phyloP scores from a whole-genome alignment of 2,113 vertebrate species.

The Amia ocellicauda region DNA sequence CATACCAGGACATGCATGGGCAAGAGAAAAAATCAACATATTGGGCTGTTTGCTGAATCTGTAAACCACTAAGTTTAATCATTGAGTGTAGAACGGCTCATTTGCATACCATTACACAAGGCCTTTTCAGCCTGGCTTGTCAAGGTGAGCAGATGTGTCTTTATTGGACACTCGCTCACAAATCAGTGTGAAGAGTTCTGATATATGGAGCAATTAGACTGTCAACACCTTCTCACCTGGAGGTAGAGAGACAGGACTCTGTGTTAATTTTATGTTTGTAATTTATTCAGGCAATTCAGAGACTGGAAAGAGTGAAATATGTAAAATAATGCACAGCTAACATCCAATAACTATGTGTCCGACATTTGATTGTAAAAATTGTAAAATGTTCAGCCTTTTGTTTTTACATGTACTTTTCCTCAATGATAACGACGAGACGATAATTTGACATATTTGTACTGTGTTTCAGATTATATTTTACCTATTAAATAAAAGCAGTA shows the following conservation, averaged over 20 bases:
- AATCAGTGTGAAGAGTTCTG: constrained; percentile 9
- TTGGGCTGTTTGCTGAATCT: neutral
- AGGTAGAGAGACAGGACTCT: neutral
- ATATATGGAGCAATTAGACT: neutral
- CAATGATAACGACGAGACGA: too few species aligned
- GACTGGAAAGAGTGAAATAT: too few species aligned
- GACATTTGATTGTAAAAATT: too few species aligned
- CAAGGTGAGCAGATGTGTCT: constrained; percentile 42
- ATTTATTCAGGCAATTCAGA: too few species aligned
- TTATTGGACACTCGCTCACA: constrained; percentile 35
- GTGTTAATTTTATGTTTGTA: neutral
- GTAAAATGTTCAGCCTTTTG: too few species aligned
- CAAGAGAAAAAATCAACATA: neutral
- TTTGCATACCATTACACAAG: constrained; percentile 39
- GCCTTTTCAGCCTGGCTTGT: constrained; percentile 20
- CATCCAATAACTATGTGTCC: too few species aligned
- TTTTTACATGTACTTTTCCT: too few species aligned
- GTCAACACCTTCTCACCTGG: neutral
- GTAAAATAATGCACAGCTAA: too few species aligned
- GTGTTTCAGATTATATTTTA: too few species aligned
- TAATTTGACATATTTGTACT: too few species aligned
- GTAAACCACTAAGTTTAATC: neutral
- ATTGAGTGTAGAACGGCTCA: constrained; percentile 1
- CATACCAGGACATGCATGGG: neutral
- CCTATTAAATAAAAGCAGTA: too few species aligned